A percentile compares a stretch with the other conserved stretches of the same genome.
Evolutionary conservation across 2,113 vertebrate species (phyloP).

Genomic region (Candoia aspera): DNA sequence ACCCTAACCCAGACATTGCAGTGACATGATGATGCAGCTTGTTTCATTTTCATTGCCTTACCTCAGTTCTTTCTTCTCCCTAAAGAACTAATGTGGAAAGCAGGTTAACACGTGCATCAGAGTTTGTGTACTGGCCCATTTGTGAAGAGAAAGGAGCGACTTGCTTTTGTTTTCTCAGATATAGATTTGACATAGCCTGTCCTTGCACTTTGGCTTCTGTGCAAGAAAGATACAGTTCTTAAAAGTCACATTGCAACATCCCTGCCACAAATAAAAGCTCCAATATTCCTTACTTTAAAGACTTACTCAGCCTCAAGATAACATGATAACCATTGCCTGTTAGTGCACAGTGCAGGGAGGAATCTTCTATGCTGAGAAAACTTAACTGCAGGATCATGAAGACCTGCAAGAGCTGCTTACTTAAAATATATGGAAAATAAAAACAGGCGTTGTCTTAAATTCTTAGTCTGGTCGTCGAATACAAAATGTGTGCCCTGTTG

Average conservation of each 20-base stretch:
- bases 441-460: neutral
- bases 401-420: neutral
- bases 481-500: neutral
- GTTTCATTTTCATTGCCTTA: neutral
- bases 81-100: neutral
- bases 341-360: neutral
- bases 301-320: neutral
- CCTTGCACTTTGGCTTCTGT: neutral
- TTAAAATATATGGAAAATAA: neutral
- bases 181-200: neutral
- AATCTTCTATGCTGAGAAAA: constrained; percentile 3
- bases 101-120: neutral
- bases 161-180: neutral
- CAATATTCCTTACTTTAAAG: neutral
- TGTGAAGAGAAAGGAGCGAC: neutral
- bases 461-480: neutral
- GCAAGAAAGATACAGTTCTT: constrained; percentile 2
- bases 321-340: neutral
- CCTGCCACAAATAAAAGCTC: neutral
- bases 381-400: neutral
- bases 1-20: neutral
- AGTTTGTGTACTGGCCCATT: neutral
- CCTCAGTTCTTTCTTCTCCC: neutral
- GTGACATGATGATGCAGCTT: neutral
- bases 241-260: constrained; percentile 2